Base-by-base conservation (phyloP, 2,888 invertebrate genomes). In the Enoplolaimus lenunculus region DNA sequence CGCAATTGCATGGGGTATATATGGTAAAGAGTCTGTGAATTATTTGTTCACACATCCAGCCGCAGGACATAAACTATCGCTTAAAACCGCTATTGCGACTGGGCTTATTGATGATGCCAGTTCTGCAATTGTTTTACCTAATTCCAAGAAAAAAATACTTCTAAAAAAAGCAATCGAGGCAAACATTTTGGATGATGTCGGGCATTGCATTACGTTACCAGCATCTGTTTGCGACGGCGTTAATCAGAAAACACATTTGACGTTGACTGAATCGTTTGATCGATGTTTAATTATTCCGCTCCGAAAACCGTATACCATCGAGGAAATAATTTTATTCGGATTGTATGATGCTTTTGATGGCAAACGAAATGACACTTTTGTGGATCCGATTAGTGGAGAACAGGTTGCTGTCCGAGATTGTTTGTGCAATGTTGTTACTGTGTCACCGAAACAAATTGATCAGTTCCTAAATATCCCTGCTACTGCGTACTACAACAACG, bases 21-120 rank as follows among this genome's bases (percentile, higher is more conserved):
- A n/a, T 26, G 45, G 45, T 13, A n/a, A n/a, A n/a, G n/a, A n/a
- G n/a, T n/a, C n/a, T n/a, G n/a, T n/a, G n/a, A n/a, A n/a, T n/a
- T n/a, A n/a, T n/a, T 3, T 66, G 3, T 66, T 66, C 34, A 7
- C 33, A 2, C 67, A 81, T 73, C 92, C 91, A 0, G 86, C 88
- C 1, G 88, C 87, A 7, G 89, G 89, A 71, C 85, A 87, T 74
- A 87, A 86, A 79, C 83, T 90, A 34, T 87, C 88, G 0, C 82
- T 93, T 0, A 86, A 86, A 75, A 87, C 88, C 70, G 88, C 91
- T 0, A 87, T 88, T 70, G 84, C 85, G 69, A 87, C 88, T 77
- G 90, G 90, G 79, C 80, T 92, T 57, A 86, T 66, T 31, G 30
- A 66, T 3, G 33, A 7, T n/a, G n/a, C 3, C 7, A 66, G 7